Percentiles rank a stretch among this genome's conserved stretches.
These are phyloP conservation scores for Agrochola lota DNA, from an alignment of 2,888 invertebrate species.

Conservation along the genomic window DNA sequence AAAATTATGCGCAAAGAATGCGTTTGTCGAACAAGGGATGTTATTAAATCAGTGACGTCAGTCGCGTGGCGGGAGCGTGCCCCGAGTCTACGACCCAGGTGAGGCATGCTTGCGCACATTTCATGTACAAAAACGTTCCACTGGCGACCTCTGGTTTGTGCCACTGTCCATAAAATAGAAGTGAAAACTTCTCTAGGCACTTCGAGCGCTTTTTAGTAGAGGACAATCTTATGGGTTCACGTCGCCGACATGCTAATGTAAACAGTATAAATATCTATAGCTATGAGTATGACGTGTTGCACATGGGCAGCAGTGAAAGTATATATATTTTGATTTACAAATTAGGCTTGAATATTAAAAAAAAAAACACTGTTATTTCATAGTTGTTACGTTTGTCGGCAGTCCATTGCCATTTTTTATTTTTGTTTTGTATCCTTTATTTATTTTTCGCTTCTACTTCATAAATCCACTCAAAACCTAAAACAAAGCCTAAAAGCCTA, in stretches of 20 bases:
- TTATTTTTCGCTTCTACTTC: not conserved
- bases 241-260: not conserved
- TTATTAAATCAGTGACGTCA: conserved; percentile 64
- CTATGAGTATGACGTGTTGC: not conserved
- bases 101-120: conserved; percentile 64
- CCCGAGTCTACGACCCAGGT: conserved; percentile 63
- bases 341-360: not conserved
- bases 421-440: not conserved
- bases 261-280: not conserved
- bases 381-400: not conserved
- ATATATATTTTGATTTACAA: not conserved
- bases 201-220: not conserved
- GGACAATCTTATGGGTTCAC: not conserved
- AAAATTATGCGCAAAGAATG: conserved; percentile 46
- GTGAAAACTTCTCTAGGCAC: not conserved
- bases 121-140: conserved; percentile 33
- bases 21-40: conserved; percentile 54
- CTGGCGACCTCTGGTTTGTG: conserved; percentile 37
- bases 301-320: not conserved
- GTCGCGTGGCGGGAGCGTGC: conserved; percentile 64
- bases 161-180: not conserved
- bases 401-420: too few relatives aligned
- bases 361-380: not conserved
- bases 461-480: too few relatives aligned
- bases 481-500: too few relatives aligned